These are phyloP conservation scores for Brachionus sp. DNA, from an alignment of 1,140 invertebrate species.

Conservation along the genomic window DNA sequence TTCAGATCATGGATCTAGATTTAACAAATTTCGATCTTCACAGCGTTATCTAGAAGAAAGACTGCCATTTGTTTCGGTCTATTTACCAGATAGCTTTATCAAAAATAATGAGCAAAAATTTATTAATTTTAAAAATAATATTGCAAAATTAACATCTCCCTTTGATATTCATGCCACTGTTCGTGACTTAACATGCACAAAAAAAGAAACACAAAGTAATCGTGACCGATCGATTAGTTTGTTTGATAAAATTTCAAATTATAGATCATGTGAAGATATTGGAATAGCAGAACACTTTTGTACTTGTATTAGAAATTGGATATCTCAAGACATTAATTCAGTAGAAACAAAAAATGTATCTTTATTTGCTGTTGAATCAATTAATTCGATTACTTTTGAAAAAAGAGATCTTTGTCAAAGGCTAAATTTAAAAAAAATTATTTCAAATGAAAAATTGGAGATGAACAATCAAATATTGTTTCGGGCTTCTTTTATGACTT, in stretches of 20 bases:
- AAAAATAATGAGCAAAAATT: neutral
- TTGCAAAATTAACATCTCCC: conserved; percentile 69
- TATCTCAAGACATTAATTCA: conserved; percentile 57
- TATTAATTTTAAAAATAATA: conserved; percentile 15
- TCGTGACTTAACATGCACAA: conserved; percentile 52
- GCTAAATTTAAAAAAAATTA: conserved; percentile 64
- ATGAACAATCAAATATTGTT: conserved; percentile 67
- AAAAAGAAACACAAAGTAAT: neutral
- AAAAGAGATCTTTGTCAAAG: conserved; percentile 66
- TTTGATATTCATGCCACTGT: conserved; percentile 76
- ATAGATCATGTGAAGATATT: conserved; percentile 76
- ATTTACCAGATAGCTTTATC: conserved; percentile 9
- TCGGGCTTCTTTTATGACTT: conserved; percentile 73
- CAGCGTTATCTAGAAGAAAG: conserved; percentile 34
- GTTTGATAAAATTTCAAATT: conserved; percentile 63
- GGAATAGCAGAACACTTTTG: conserved; percentile 91
- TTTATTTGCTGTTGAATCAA: conserved; percentile 63
- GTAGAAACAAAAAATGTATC: conserved; percentile 60
- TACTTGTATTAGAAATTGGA: conserved; percentile 75
- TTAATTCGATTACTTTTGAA: conserved; percentile 66
- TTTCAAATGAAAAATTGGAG: conserved; percentile 68
- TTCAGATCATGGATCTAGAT: conserved; percentile 52
- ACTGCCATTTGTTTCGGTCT: conserved; percentile 25
- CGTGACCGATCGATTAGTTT: conserved; percentile 60
- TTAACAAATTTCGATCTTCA: conserved; percentile 28